Percentiles rank a stretch among this genome's conserved stretches.
phyloP scores from a whole-genome alignment of 2,888 invertebrate genomes.

The Hypomecis punctinalis region DNA sequence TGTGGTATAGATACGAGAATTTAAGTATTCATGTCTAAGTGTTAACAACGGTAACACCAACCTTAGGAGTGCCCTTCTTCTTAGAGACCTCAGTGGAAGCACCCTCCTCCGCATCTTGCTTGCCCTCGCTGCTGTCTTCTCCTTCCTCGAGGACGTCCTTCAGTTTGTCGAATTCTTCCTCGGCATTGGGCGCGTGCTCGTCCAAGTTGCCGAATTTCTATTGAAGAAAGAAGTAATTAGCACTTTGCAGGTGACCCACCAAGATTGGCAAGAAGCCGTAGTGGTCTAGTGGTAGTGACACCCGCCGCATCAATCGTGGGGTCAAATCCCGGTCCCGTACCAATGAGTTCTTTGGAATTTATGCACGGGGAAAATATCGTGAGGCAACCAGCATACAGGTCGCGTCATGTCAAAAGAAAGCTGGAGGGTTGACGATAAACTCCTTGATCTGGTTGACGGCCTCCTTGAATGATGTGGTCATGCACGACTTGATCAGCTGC shows the following conservation, averaged over 20 bases:
- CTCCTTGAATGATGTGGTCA: conserved; percentile 90
- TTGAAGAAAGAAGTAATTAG: neutral
- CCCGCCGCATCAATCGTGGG: too few relatives aligned
- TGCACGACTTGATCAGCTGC: conserved; percentile 89
- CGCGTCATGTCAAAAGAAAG: too few relatives aligned
- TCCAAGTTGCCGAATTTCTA: conserved; percentile 82
- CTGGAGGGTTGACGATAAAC: conserved; percentile 89
- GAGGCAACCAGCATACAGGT: too few relatives aligned
- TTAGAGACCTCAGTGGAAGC: conserved; percentile 57
- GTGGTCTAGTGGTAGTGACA: too few relatives aligned
- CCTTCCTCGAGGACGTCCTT: conserved; percentile 83
- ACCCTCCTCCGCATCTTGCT: conserved; percentile 46
- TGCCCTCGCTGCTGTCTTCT: conserved; percentile 61
- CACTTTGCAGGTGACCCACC: too few relatives aligned
- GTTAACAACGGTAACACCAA: conserved; percentile 40
- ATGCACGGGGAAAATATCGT: too few relatives aligned
- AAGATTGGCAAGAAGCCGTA: too few relatives aligned
- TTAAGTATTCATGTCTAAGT: neutral
- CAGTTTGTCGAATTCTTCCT: conserved; percentile 90
- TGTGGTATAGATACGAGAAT: too few relatives aligned
- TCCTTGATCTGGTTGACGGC: conserved; percentile 92
- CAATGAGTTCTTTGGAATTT: neutral
- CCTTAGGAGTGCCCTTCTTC: conserved; percentile 80
- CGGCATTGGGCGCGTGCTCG: conserved; percentile 84
- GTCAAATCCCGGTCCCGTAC: too few relatives aligned